Percentiles rank a stretch among this genome's conserved stretches.
These are phyloP conservation scores for Strigamia crassipes DNA, from an alignment of 2,888 invertebrate species.

Conservation along the genomic window DNA sequence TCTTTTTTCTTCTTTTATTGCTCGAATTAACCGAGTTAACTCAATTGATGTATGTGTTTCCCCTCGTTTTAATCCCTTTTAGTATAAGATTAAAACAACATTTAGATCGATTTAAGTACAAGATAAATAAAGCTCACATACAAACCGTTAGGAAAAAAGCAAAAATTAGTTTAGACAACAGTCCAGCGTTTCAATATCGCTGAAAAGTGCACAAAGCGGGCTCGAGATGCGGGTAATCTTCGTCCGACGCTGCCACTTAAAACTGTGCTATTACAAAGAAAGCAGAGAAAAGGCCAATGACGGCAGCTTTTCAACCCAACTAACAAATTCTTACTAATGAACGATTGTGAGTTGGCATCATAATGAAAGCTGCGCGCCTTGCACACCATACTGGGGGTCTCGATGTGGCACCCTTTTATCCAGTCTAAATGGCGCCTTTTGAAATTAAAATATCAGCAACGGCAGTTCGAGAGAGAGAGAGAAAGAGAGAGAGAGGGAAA, in stretches of 20 bases:
- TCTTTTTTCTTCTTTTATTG: neutral
- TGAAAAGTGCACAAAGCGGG: neutral
- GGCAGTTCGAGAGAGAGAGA: slow-evolving; percentile 7
- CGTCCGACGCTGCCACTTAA: slow-evolving; percentile 3
- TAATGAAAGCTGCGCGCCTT: neutral
- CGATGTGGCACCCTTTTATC: neutral
- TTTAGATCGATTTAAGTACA: neutral
- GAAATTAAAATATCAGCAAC: slow-evolving; percentile 33
- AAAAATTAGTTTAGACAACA: slow-evolving; percentile 10
- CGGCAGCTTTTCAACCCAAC: slow-evolving; percentile 9
- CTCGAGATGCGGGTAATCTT: slow-evolving; percentile 35
- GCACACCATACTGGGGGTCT: slow-evolving; percentile 3
- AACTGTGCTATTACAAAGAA: neutral
- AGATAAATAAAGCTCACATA: neutral
- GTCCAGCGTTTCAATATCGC: neutral
- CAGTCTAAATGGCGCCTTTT: slow-evolving; percentile 12
- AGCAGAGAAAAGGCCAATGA: slow-evolving; percentile 25
- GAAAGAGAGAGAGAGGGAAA: neutral
- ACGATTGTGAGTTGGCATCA: slow-evolving; percentile 34
- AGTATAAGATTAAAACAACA: neutral
- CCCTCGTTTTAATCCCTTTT: neutral
- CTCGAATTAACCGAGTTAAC: neutral
- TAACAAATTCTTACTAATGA: slow-evolving; percentile 39
- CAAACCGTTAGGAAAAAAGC: neutral
- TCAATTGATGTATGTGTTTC: neutral